phyloP scores from a whole-genome alignment of 2,113 vertebrate genomes.

The Papio anubis region DNA sequence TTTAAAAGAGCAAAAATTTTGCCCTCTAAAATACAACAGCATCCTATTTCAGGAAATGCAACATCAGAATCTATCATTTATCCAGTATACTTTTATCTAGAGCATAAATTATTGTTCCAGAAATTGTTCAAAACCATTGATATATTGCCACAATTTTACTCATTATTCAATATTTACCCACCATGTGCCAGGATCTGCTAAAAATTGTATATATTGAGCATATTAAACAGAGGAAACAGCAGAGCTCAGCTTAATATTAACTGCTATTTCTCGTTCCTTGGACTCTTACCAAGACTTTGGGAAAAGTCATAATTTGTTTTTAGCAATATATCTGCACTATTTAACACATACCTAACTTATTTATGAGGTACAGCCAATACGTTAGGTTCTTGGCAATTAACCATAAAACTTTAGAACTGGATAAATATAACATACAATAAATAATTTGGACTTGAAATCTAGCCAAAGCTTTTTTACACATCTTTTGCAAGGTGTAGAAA shows the following conservation, averaged over 20 bases:
- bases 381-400: not conserved
- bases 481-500: not conserved
- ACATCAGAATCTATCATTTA: not conserved
- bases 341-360: conserved; percentile 34
- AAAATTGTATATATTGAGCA: conserved; percentile 26
- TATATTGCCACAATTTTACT: not conserved
- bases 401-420: not conserved
- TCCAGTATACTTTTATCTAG: conserved; percentile 30
- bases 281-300: conserved; percentile 22
- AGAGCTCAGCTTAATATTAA: conserved; percentile 48
- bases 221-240: conserved; percentile 52
- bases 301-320: conserved; percentile 30
- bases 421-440: not conserved
- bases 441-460: not conserved
- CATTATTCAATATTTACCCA: conserved; percentile 54
- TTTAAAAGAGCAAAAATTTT: not conserved
- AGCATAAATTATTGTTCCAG: conserved; percentile 6
- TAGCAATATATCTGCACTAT: not conserved
- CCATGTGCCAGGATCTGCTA: not conserved
- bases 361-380: not conserved
- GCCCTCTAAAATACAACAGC: not conserved
- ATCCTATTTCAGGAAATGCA: not conserved
- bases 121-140: conserved; percentile 37
- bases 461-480: not conserved
- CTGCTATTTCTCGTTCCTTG: not conserved